Evolutionary conservation across 2,888 invertebrate genomes (phyloP), one percentile per base, ranked within the genome.

Genomic region (Phortica okadai): DNA sequence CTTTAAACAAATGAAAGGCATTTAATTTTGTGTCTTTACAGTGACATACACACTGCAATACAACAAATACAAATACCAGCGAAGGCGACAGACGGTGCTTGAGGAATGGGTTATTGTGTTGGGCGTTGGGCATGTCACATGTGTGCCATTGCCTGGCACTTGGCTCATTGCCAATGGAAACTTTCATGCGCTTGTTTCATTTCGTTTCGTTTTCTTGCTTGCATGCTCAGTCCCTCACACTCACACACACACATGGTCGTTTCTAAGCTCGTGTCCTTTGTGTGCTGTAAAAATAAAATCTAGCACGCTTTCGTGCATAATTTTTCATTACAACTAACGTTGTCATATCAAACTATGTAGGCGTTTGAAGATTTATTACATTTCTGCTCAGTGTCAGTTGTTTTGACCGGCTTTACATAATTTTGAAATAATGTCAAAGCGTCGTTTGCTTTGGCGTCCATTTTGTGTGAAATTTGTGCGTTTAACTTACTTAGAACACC

Each of bases 301-400:
- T 45, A 59, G 59, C 59, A 59, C 16, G 16, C 45, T 25, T 72
- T 72, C 74, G 77, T 75, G 74, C 77, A 82, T 83, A 85, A 85
- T 87, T 85, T 84, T 84, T 85, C 87, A 84, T 84, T 82, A 79
- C 78, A 76, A 66, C 64, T 62, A 80, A 70, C 76, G 44, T 72
- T n/a, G 75, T 74, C 42, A 44, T 54, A 59, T 54, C 50, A 70
- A 67, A 41, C 11, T 41, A 33, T 73, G 70, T 70, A 42, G 21
- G 70, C 42, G 70, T 50, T 25, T n/a, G 44, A 33, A 50, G 14
- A 66, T 25, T 41, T 66, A 66, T 66, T 66, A 33, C 33, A 66
- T 66, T 66, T 66, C 66, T 25, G 42, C 21, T 66, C 6, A 3
- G 14, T 41, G 33, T 41, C 33, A 33, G n/a, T 11, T 4, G 8